Evolutionary conservation across 2,113 vertebrate genomes (phyloP).

Genomic region (Silurus glanis): DNA sequence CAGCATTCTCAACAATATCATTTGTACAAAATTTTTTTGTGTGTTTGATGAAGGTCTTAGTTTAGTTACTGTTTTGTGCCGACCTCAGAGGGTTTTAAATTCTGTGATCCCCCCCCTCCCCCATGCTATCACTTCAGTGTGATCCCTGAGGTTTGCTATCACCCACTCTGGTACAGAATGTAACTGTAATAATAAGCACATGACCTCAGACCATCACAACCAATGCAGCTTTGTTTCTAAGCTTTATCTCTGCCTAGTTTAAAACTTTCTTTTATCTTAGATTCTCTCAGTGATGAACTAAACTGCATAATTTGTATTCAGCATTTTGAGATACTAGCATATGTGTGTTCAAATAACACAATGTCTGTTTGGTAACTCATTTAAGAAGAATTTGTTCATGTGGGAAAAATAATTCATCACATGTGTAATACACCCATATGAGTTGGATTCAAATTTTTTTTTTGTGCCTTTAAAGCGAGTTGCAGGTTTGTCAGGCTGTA

Average conservation of each 20-base stretch:
- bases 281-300: background rate
- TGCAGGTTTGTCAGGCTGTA: slow-evolving; percentile 33
- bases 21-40: background rate
- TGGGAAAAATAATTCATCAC: no score
- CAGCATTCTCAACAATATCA: no score
- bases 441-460: background rate
- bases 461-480: background rate
- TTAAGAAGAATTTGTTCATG: no score
- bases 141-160: slow-evolving; percentile 35
- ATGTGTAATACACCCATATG: no score
- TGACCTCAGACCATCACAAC: slow-evolving; percentile 63
- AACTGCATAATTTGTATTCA: background rate
- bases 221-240: slow-evolving; percentile 52
- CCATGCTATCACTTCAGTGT: slow-evolving; percentile 17
- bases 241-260: slow-evolving; percentile 55
- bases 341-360: no score
- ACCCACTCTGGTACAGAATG: slow-evolving; percentile 46
- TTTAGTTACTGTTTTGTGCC: slow-evolving; percentile 27
- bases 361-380: no score
- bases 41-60: background rate
- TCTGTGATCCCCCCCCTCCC: no score
- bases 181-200: slow-evolving; percentile 51
- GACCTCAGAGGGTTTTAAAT: slow-evolving; percentile 44
- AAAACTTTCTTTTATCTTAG: slow-evolving; percentile 41
- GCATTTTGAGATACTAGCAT: no score